Evolutionary conservation across 1,140 invertebrate genomes (phyloP).

Genomic region (Drosophila eugracilis): DNA sequence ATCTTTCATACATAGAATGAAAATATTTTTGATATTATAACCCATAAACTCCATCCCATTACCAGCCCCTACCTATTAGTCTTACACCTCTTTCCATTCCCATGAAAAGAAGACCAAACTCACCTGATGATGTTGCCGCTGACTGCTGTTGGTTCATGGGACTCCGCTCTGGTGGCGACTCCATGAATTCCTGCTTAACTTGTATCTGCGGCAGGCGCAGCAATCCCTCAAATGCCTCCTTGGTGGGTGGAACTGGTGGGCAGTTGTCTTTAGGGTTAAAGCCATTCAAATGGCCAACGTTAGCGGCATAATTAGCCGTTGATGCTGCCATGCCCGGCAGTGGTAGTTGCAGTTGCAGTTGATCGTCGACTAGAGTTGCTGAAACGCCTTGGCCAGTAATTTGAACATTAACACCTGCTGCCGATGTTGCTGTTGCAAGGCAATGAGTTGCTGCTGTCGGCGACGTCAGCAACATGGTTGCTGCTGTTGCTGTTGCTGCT

Average conservation of each 20-base stretch:
- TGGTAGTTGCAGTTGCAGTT: constrained; percentile 70
- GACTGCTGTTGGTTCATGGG: constrained; percentile 26
- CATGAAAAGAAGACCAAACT: constrained; percentile 1
- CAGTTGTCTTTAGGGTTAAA: constrained; percentile 71
- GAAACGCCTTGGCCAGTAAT: constrained; percentile 79
- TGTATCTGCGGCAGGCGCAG: constrained; percentile 71
- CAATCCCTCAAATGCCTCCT: constrained; percentile 37
- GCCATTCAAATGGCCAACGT: constrained; percentile 80
- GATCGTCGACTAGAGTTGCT: constrained; percentile 66
- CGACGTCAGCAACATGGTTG: constrained; percentile 62
- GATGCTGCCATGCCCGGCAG: constrained; percentile 46
- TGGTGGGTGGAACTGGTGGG: constrained; percentile 56
- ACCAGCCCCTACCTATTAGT: no score
- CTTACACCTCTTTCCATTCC: background rate
- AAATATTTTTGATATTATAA: no score
- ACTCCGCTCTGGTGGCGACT: constrained; percentile 39
- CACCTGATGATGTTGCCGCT: constrained; percentile 22
- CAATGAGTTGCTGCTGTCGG: constrained; percentile 44
- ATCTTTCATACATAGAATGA: no score
- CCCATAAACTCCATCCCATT: no score
- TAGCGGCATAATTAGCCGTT: constrained; percentile 75
- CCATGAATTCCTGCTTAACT: constrained; percentile 79
- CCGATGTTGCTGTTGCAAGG: constrained; percentile 40
- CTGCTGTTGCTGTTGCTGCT: constrained; percentile 32
- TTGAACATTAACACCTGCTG: constrained; percentile 82